Percentiles rank a stretch among this genome's conserved stretches.
These are phyloP conservation scores for Monochamus saltuarius DNA, from an alignment of 1,140 invertebrate genomes.

Conservation along the genomic window DNA sequence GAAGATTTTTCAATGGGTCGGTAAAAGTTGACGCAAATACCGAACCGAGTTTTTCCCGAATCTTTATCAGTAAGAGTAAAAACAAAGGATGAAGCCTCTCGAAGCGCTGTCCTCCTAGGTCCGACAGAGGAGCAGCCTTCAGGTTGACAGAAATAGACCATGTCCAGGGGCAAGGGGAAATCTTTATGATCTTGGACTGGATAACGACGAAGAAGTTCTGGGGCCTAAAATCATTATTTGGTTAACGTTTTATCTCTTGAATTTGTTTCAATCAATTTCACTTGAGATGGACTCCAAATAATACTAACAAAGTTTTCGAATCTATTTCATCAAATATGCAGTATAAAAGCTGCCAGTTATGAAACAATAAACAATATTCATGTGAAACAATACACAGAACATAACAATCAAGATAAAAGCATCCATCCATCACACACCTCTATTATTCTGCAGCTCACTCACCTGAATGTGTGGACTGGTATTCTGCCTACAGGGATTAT, in stretches of 20 bases:
- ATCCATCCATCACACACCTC: no score
- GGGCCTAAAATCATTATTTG: slow-evolving; percentile 59
- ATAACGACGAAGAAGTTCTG: slow-evolving; percentile 92
- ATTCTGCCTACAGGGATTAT: slow-evolving; percentile 66
- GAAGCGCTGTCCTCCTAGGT: slow-evolving; percentile 76
- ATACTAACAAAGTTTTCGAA: no score
- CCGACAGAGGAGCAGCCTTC: slow-evolving; percentile 95
- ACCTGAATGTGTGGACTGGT: slow-evolving; percentile 71
- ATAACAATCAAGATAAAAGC: no score
- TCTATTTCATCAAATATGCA: no score
- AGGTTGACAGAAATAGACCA: slow-evolving; percentile 99
- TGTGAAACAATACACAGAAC: no score
- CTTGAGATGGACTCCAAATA: no score
- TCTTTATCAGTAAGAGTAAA: slow-evolving; percentile 99
- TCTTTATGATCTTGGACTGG: slow-evolving; percentile 96
- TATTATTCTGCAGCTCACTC: slow-evolving; percentile 31
- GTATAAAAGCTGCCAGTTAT: no score
- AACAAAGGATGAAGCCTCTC: slow-evolving; percentile 95
- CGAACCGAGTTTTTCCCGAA: slow-evolving; percentile 81
- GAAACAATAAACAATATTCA: no score
- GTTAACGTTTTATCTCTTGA: no score
- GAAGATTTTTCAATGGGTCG: slow-evolving; percentile 73
- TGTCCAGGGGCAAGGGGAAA: slow-evolving; percentile 94
- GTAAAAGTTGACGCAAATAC: slow-evolving; percentile 98
- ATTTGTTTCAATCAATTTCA: no score